Evolutionary conservation across 2,888 invertebrate genomes (phyloP).

Genomic region (Cantharis nigra): DNA sequence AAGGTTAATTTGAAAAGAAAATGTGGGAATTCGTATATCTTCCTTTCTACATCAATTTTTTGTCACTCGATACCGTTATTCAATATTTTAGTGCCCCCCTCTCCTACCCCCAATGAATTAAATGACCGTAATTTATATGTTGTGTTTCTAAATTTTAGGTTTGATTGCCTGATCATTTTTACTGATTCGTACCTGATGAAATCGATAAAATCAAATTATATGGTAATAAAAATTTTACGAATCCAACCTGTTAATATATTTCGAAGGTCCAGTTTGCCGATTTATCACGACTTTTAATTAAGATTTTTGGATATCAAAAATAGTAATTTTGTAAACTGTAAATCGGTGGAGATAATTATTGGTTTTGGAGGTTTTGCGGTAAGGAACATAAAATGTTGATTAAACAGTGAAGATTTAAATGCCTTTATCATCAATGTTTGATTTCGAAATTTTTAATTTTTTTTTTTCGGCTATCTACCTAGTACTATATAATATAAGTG

Average conservation of each 20-base stretch:
- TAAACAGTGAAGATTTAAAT: not conserved
- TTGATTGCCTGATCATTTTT: not conserved
- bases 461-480: too few species aligned
- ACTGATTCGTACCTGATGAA: not conserved
- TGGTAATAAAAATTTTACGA: slow-evolving; percentile 45
- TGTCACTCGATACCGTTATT: too few species aligned
- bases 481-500: not conserved
- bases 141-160: not conserved
- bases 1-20: too few species aligned
- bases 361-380: slow-evolving; percentile 1
- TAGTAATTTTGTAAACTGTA: slow-evolving; percentile 23
- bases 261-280: slow-evolving; percentile 17
- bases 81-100: too few species aligned
- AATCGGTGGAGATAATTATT: slow-evolving; percentile 5
- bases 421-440: not conserved
- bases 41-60: too few species aligned
- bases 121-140: too few species aligned
- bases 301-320: slow-evolving; percentile 24
- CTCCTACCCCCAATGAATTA: too few species aligned
- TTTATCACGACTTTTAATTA: slow-evolving; percentile 24
- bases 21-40: too few species aligned
- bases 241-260: slow-evolving; percentile 26
- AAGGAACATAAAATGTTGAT: not conserved
- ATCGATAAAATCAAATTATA: slow-evolving; percentile 47
- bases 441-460: not conserved